Evolutionary conservation across 2,113 vertebrate species (phyloP).

Genomic region (Patagioenas fasciata): DNA sequence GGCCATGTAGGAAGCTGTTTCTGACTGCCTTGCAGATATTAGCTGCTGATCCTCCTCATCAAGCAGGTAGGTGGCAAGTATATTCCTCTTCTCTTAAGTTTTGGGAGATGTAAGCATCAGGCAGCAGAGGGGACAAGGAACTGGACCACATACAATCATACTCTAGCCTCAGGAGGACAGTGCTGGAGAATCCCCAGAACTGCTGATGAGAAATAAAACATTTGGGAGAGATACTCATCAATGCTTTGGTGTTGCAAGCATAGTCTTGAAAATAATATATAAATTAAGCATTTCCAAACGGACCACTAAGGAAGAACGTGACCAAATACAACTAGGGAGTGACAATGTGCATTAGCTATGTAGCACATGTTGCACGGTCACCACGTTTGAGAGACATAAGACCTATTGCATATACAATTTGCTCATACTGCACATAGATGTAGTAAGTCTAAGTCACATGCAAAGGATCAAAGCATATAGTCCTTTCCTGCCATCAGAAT

Average conservation of each 20-base stretch:
- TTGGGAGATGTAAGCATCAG: background rate
- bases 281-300: background rate
- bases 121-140: background rate
- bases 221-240: background rate
- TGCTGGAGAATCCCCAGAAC: background rate
- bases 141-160: background rate
- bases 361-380: background rate
- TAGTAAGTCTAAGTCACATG: background rate
- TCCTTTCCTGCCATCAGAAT: background rate
- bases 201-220: background rate
- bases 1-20: background rate
- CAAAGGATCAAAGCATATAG: background rate
- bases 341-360: background rate
- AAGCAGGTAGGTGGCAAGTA: background rate
- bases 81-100: background rate
- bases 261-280: background rate
- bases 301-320: background rate
- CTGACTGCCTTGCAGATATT: background rate
- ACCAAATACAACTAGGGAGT: background rate
- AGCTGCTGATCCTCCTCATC: background rate
- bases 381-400: background rate
- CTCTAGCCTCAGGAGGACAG: rapidly evolving
- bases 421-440: background rate
- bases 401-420: background rate
- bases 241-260: background rate